Evolutionary conservation across 2,888 invertebrate species (phyloP).

Genomic region (Eristalis pertinax): DNA sequence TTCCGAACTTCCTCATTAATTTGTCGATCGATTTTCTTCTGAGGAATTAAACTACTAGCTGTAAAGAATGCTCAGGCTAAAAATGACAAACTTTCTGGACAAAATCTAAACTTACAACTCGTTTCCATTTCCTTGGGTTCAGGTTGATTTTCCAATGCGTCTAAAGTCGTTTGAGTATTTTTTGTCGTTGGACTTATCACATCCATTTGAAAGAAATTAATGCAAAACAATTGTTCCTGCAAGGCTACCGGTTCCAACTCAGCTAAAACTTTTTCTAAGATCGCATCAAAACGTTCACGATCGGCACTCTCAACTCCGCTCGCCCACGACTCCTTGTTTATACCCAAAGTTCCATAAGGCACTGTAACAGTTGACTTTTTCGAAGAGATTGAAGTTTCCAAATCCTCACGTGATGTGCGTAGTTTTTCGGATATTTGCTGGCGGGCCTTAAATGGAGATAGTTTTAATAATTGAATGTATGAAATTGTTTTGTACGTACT

Average conservation of each 20-base stretch:
- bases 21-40: conserved; percentile 86
- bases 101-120: conserved; percentile 39
- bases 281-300: conserved; percentile 84
- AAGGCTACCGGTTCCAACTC: conserved; percentile 95
- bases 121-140: conserved; percentile 75
- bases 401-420: conserved; percentile 81
- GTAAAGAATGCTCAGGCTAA: neutral
- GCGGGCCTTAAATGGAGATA: conserved; percentile 77
- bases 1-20: conserved; percentile 90
- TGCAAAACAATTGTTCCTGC: conserved; percentile 97
- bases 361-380: conserved; percentile 80
- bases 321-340: conserved; percentile 86
- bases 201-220: conserved; percentile 93
- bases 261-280: conserved; percentile 92
- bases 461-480: neutral
- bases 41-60: conserved; percentile 76
- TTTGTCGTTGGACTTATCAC: conserved; percentile 83
- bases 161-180: conserved; percentile 84
- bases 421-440: conserved; percentile 79
- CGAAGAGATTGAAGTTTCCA: conserved; percentile 80
- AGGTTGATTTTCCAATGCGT: conserved; percentile 80
- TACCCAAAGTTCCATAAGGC: conserved; percentile 83
- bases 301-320: conserved; percentile 85
- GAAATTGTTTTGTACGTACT: conserved; percentile 70
- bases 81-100: neutral